phyloP scores from a whole-genome alignment of 30 jellyfish, hydroid and myxozoan genomes.

The Nemopilema nomurai region DNA sequence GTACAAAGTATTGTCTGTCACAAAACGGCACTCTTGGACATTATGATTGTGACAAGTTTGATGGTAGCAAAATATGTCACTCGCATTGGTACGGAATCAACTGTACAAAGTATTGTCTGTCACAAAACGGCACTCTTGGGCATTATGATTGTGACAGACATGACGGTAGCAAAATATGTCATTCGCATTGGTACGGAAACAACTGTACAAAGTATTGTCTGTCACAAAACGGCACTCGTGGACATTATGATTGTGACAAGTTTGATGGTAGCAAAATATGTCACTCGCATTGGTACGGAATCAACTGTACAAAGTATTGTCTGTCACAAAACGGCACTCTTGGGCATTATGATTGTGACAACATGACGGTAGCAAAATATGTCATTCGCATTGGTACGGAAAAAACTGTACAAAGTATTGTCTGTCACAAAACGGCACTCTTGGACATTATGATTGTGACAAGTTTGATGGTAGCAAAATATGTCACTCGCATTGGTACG shows the following conservation, averaged over 20 bases:
- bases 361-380: constrained; percentile 7
- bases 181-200: constrained; percentile 43
- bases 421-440: constrained; percentile 4
- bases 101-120: constrained; percentile 37
- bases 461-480: constrained; percentile 21
- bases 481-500: constrained; percentile 37
- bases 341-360: constrained; percentile 35
- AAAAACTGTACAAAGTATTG: constrained; percentile 29
- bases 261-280: constrained; percentile 13
- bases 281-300: constrained; percentile 36
- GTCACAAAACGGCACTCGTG: constrained; percentile 1
- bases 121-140: constrained; percentile 41
- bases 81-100: constrained; percentile 52
- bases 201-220: constrained; percentile 18
- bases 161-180: constrained; percentile 42
- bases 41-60: constrained; percentile 21
- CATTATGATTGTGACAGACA: constrained; percentile 33
- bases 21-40: constrained; percentile 30
- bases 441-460: constrained; percentile 66
- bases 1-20: constrained; percentile 45
- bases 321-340: not conserved
- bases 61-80: constrained; percentile 51
- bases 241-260: constrained; percentile 29
- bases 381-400: constrained; percentile 9
- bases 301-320: not conserved